A percentile compares a stretch with the other conserved stretches of the same genome.
Conservation (phyloP, 2,797 vertebrate genomes). For the Eurystomus glaucurus region DNA sequence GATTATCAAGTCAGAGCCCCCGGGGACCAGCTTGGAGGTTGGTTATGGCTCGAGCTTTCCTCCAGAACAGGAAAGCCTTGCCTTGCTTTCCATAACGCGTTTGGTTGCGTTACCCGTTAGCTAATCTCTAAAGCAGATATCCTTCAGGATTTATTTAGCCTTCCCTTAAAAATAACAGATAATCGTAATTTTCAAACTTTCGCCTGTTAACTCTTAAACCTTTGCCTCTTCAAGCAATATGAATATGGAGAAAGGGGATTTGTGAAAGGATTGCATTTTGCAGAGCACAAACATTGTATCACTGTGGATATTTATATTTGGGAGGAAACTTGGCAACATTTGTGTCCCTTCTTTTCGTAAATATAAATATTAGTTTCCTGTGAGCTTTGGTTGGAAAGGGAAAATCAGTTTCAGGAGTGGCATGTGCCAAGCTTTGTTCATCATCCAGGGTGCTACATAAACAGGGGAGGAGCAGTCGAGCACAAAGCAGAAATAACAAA, state of each 20-base stretch:
- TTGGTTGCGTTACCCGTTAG: no score
- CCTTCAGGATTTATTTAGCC: neutral
- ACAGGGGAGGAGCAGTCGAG: neutral
- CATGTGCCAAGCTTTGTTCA: rapidly evolving
- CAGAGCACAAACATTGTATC: neutral
- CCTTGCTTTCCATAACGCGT: no score
- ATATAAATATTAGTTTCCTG: neutral
- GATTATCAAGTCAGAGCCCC: neutral
- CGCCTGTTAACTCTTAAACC: neutral
- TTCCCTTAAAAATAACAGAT: neutral
- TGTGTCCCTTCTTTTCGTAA: neutral
- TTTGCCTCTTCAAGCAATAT: neutral
- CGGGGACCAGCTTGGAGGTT: neutral
- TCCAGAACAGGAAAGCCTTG: neutral
- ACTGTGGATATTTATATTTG: neutral
- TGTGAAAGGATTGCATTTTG: neutral
- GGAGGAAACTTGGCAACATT: neutral
- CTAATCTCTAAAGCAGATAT: neutral
- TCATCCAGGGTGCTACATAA: no score
- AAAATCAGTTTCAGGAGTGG: neutral
- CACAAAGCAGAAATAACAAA: neutral
- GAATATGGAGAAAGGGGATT: rapidly evolving
- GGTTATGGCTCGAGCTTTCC: neutral
- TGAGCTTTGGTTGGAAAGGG: neutral
- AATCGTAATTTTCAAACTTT: neutral